Evolutionary conservation across 2,888 invertebrate species (phyloP).

Genomic region (Alsophila aescularia): DNA sequence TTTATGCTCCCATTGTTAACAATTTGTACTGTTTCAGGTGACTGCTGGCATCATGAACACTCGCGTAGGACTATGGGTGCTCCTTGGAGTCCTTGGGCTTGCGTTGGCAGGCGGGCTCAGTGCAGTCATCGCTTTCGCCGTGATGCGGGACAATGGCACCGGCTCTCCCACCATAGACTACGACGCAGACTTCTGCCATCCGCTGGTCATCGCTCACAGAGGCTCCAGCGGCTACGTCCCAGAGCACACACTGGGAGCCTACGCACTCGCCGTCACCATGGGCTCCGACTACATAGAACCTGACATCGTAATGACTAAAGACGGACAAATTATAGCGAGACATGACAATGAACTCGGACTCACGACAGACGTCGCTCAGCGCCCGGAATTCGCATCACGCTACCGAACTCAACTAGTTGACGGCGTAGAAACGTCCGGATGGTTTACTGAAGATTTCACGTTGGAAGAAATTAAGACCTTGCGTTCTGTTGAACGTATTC

Average conservation of each 20-base stretch:
- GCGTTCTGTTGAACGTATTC: constrained; percentile 70
- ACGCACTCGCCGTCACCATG: constrained; percentile 73
- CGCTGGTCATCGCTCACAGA: constrained; percentile 70
- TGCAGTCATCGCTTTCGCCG: constrained; percentile 38
- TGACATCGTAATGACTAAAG: constrained; percentile 73
- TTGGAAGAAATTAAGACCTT: constrained; percentile 71
- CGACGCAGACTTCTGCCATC: constrained; percentile 61
- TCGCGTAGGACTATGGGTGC: constrained; percentile 35
- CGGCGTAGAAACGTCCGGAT: constrained; percentile 58
- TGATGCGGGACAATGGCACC: constrained; percentile 34
- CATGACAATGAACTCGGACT: constrained; percentile 73
- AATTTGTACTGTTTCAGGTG: constrained; percentile 1
- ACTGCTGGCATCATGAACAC: constrained; percentile 19
- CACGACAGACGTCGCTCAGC: constrained; percentile 65
- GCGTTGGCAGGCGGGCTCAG: constrained; percentile 34
- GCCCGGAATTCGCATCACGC: constrained; percentile 65
- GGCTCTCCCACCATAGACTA: constrained; percentile 34
- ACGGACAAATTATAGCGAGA: constrained; percentile 69
- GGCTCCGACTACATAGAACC: constrained; percentile 77
- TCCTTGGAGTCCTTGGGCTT: constrained; percentile 40
- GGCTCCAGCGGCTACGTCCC: constrained; percentile 77
- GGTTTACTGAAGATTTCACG: constrained; percentile 79
- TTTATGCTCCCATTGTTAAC: no score
- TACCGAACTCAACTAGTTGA: constrained; percentile 65
- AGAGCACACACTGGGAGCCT: constrained; percentile 75